Base-by-base conservation (phyloP, 1,140 invertebrate species). In the Drosophila fuyamai region DNA sequence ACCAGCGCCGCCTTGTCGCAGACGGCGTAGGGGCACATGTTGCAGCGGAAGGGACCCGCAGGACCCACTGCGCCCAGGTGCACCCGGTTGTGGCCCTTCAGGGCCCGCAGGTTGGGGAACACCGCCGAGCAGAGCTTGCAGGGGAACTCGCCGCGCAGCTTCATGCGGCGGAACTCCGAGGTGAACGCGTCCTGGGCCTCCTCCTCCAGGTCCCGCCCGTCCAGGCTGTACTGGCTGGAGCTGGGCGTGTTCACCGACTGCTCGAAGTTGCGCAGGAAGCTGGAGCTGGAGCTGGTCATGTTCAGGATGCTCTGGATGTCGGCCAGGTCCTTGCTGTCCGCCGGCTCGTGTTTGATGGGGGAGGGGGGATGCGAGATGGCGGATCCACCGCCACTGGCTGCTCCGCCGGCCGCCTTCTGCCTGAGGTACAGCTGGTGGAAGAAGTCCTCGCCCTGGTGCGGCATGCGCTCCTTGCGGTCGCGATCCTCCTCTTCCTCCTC, bases 1-100 rank as follows among this genome's bases (percentile, higher is more conserved):
- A 97, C 95, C 3, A 99, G 91, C 1, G 97, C 97, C 9, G 96
- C 96, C 91, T 99, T 98, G 79, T 99, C 98, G 36, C 96, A 95
- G 67, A 97, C 97, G 0, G 95, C 95, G 92, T 97, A 98, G 1
- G 97, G 95, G 79, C 98, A 99, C 94, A 99, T 96, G 81, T 97
- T 97, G 93, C 98, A 99, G 6, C 96, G 95, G 90, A 98, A 98
- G 50, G 96, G 95, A 76, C 96, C 94, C 0, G 94, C 94, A 0
- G 95, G 94, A 0, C 94, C 94, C 1, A 95, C 95, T 1, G 94
- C 94, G 51, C 94, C 95, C 63, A 97, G 93, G 90, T 97, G 96
- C 0, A 96, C 94, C 27, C 96, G 93, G 81, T 97, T 97, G 91
- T 98, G 98, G 0, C 97, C 97, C 92, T 98, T 98, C 1, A 98